Conservation (phyloP, 2,113 vertebrate species). For the Bos javanicus region DNA sequence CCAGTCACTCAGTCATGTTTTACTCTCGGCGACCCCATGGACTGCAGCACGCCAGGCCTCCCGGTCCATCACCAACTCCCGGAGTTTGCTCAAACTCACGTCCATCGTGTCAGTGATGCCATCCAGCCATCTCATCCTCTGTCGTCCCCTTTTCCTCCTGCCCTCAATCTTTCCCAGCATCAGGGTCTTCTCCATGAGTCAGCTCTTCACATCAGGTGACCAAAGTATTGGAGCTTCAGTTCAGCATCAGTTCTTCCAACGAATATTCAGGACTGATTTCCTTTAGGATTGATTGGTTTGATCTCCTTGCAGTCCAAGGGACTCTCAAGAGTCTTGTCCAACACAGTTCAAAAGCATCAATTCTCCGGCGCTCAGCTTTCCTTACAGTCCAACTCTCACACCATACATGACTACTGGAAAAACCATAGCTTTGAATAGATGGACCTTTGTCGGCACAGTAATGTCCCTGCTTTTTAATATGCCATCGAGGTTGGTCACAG, state of each 20-base stretch:
- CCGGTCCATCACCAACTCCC: neutral
- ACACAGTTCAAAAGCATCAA: neutral
- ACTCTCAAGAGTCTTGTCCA: neutral
- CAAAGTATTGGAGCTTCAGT: neutral
- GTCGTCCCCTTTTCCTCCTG: neutral
- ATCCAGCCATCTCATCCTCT: neutral
- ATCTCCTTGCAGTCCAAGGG: neutral
- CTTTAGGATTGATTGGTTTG: neutral
- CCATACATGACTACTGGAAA: neutral
- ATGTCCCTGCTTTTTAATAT: neutral
- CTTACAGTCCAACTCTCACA: neutral
- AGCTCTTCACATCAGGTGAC: neutral
- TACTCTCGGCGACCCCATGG: neutral
- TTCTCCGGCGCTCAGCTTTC: neutral
- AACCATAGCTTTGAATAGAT: neutral
- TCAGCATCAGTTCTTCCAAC: fast-evolving
- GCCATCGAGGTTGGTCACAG: neutral
- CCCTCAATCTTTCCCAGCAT: neutral
- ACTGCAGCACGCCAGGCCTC: neutral
- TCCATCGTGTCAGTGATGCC: neutral
- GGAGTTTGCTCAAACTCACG: neutral
- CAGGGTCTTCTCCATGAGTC: neutral
- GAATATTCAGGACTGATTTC: neutral
- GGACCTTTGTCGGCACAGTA: neutral
- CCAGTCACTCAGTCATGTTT: neutral